Evolutionary conservation across 2,888 invertebrate species (phyloP).

Genomic region (Orthosia gothica): DNA sequence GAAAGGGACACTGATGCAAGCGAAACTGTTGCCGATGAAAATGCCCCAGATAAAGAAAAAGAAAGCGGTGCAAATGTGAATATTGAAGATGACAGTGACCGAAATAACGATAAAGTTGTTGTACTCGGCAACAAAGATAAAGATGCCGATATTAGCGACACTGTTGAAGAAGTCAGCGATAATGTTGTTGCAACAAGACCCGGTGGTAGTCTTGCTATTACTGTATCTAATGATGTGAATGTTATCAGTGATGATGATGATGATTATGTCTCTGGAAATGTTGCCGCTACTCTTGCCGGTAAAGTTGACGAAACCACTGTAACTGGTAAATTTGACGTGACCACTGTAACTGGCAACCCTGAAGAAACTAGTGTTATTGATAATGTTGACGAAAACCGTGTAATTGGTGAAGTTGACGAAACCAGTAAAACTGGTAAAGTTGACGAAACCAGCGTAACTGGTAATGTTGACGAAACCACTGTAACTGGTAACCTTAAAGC

Average conservation of each 20-base stretch:
- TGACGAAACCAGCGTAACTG: not conserved
- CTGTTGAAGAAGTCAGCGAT: not conserved
- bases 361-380: not conserved
- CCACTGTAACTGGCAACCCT: not conserved
- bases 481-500: not conserved
- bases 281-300: not conserved
- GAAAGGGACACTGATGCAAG: not conserved
- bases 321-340: not conserved
- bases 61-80: not conserved
- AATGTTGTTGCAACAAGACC: constrained; percentile 1
- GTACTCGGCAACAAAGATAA: not conserved
- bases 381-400: not conserved
- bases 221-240: not conserved
- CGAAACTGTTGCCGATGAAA: not conserved
- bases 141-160: not conserved
- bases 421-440: not conserved
- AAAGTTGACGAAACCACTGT: not conserved
- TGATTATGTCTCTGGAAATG: not conserved
- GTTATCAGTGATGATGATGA: constrained; percentile 25
- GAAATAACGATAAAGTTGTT: not conserved
- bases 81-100: no score
- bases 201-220: not conserved
- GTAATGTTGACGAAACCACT: no score
- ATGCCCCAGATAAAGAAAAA: constrained; percentile 3
- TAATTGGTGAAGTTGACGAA: no score